A percentile compares a stretch with the other conserved stretches of the same genome.
These are phyloP conservation scores for Drosophila fungiperda DNA, from an alignment of 2,888 invertebrate species.

Conservation along the genomic window DNA sequence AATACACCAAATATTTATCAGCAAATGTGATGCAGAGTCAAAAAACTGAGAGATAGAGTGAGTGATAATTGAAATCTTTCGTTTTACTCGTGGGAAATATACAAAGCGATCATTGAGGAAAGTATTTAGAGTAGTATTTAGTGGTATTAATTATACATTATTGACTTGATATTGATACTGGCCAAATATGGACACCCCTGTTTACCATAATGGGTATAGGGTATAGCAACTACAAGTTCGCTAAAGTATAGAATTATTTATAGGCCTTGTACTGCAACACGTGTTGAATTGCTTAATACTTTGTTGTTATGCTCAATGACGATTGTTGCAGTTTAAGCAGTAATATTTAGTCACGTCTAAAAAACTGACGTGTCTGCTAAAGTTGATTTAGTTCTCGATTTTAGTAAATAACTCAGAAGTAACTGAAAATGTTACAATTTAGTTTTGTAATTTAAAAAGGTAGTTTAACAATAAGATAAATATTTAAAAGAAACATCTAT, in stretches of 20 bases:
- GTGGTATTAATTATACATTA: background rate
- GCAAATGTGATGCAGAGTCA: background rate
- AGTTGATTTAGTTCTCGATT: background rate
- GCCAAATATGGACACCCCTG: background rate
- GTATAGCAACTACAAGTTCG: slow-evolving; percentile 38
- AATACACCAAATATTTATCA: background rate
- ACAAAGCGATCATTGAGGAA: background rate
- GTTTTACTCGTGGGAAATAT: background rate
- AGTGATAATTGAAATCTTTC: background rate
- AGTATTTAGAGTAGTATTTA: background rate
- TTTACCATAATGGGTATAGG: background rate
- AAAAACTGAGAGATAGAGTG: background rate
- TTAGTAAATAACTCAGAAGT: background rate
- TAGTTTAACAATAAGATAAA: background rate
- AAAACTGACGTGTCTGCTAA: background rate
- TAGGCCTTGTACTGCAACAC: slow-evolving; percentile 38
- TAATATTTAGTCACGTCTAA: slow-evolving; percentile 45
- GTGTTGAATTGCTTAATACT: slow-evolving; percentile 50
- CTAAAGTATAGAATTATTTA: slow-evolving; percentile 5
- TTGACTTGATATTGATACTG: background rate
- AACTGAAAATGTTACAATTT: background rate
- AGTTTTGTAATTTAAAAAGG: background rate
- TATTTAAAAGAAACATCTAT: background rate
- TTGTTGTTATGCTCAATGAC: slow-evolving; percentile 11
- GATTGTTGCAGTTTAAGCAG: slow-evolving; percentile 5